Base-by-base conservation (phyloP, 2,888 invertebrate species). In the Thymelicus acteon region DNA sequence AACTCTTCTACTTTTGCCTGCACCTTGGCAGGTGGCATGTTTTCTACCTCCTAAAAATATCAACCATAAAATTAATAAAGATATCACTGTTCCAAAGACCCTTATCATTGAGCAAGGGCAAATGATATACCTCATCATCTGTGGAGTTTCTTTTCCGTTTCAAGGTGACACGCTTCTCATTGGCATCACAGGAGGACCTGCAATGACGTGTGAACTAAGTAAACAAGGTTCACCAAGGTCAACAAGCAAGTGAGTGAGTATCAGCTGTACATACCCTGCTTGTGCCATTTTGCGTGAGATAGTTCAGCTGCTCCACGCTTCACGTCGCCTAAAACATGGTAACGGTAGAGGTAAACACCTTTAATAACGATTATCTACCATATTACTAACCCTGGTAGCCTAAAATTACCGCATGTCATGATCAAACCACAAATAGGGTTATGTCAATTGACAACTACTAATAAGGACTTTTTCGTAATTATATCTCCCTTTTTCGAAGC, bases 331-430 rank as follows among this genome's bases (percentile, higher is more conserved):
- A 83, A 80, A 92, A 92, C 76, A 85, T 78, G 78, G 77, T 74
- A 74, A 75, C 68, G 64, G 74, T 79, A 85, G 77, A 82, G 76
- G 80, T 70, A 71, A 73, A 67, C 73, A 10, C 52, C 15, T 12
- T 37, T 64, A 60, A 75, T 69, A 67, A 74, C 75, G 77, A 72
- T 73, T 74, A 77, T 66, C 63, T 75, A 80, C 8, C 37, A 31
- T 60, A 70, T 79, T 80, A 82, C 74, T 79, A 78, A 77, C 44
- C 63, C 8, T 80, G 83, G 82, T 82, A 79, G 80, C 82, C 83
- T 82, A 83, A 90, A 90, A 89, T 89, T 89, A 92, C 93, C 93
- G 91, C 93, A 93, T 93, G 93, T 93, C 93, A 92, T 89, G 87
- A 87, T 85, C 85, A 83, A 89, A 82, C 86, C 83, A 85, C 85